Percentiles rank a stretch among this genome's conserved stretches.
phyloP scores from a whole-genome alignment of 2,888 invertebrate genomes.

The Pseudeuparius sepicola region DNA sequence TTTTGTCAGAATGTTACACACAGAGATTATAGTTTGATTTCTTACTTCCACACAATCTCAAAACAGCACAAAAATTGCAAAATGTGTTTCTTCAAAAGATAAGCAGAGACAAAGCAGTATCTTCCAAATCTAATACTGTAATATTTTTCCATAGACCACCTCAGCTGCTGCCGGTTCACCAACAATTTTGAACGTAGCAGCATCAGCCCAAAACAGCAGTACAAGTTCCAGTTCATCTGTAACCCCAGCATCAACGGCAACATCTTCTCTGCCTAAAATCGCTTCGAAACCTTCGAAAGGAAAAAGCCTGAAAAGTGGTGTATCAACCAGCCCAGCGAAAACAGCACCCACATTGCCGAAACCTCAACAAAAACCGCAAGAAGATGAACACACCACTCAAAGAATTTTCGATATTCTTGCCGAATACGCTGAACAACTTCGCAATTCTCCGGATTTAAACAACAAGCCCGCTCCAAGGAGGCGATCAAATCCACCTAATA shows the following conservation, averaged over 20 bases:
- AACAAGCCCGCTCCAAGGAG: constrained; percentile 72
- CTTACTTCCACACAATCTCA: no score
- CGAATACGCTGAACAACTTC: constrained; percentile 68
- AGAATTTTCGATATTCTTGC: constrained; percentile 69
- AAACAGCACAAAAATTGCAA: no score
- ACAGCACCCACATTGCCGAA: constrained; percentile 56
- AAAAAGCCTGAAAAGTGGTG: constrained; percentile 49
- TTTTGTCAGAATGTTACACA: no score
- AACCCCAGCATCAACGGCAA: constrained; percentile 43
- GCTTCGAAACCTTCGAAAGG: constrained; percentile 37
- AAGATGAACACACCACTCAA: constrained; percentile 73
- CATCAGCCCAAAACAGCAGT: constrained; percentile 47
- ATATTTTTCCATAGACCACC: no score
- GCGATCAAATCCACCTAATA: constrained; percentile 62
- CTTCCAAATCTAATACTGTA: no score
- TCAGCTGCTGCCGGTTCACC: no score
- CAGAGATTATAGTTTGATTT: no score
- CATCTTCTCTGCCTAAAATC: constrained; percentile 30
- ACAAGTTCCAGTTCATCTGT: constrained; percentile 49
- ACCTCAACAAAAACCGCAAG: constrained; percentile 63
- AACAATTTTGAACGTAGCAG: no score
- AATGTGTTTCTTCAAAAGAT: no score
- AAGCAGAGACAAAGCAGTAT: no score
- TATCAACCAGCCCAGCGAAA: constrained; percentile 48
- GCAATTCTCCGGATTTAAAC: constrained; percentile 69